Conservation (phyloP, 2,888 invertebrate genomes). For the Yponomeuta evonymella region DNA sequence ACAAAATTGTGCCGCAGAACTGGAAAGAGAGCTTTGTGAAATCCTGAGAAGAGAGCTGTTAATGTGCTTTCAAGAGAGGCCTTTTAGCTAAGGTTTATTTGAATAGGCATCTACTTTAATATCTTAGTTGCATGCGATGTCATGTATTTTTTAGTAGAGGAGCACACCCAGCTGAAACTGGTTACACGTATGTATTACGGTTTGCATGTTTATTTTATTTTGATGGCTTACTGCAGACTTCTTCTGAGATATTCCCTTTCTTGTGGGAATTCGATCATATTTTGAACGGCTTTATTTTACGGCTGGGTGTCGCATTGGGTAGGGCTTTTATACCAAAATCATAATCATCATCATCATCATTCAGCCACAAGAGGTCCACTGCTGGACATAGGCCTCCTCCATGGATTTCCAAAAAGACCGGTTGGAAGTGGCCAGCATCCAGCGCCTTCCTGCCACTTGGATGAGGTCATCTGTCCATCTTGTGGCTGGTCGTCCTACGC, state of each 20-base stretch:
- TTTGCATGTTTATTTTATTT: not conserved
- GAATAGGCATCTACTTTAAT: not conserved
- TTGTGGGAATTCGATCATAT: not conserved
- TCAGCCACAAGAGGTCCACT: too few species aligned
- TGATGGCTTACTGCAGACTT: not conserved
- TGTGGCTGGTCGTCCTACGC: too few species aligned
- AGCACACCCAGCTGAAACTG: not conserved
- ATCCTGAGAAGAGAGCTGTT: not conserved
- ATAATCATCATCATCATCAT: too few species aligned
- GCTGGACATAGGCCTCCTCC: too few species aligned
- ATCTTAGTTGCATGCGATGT: not conserved
- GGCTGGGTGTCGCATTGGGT: not conserved
- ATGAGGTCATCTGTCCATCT: too few species aligned
- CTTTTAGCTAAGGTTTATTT: not conserved
- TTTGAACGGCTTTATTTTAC: not conserved
- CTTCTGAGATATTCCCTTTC: not conserved
- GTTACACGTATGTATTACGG: not conserved
- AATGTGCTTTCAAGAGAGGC: not conserved
- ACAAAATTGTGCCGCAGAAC: constrained; percentile 36
- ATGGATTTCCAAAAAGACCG: too few species aligned
- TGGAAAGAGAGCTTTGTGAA: not conserved
- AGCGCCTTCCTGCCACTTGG: too few species aligned
- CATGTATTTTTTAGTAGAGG: not conserved
- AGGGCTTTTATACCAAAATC: not conserved
- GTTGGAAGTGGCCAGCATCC: too few species aligned